These are phyloP conservation scores for Arremon brunneinucha DNA, from an alignment of 2,797 vertebrate species.

Conservation along the genomic window DNA sequence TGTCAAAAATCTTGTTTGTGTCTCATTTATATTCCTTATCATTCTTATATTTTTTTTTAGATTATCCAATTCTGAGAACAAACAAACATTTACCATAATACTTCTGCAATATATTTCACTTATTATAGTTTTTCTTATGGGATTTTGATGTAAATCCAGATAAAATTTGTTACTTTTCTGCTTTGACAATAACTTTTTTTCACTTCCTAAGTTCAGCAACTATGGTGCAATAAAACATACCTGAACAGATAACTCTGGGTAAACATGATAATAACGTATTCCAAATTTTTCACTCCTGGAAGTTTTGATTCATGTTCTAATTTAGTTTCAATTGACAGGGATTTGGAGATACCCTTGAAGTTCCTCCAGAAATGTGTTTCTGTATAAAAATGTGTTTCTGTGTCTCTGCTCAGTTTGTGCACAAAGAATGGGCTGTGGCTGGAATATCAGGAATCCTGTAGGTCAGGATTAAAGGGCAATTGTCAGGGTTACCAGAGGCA, in stretches of 20 bases:
- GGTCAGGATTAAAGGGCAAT: slow-evolving; percentile 64
- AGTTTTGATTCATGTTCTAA: background rate
- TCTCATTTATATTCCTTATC: background rate
- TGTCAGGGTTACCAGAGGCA: slow-evolving; percentile 50
- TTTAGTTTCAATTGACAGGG: background rate
- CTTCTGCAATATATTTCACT: background rate
- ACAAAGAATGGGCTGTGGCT: slow-evolving; percentile 18
- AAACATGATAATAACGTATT: background rate
- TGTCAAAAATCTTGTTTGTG: background rate
- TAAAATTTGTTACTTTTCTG: background rate
- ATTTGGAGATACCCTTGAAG: background rate
- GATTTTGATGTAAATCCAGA: background rate
- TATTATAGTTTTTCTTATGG: background rate
- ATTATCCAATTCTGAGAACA: background rate
- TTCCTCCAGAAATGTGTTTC: background rate
- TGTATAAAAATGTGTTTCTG: background rate
- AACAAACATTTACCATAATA: background rate
- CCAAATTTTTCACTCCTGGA: background rate
- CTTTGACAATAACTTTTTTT: background rate
- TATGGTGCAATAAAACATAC: background rate
- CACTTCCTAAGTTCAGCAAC: background rate
- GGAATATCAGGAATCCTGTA: slow-evolving; percentile 65
- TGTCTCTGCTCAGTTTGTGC: background rate
- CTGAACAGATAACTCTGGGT: background rate
- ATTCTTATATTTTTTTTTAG: background rate